Evolutionary conservation across 2,797 vertebrate genomes (phyloP).

Genomic region (Myotis pilosus): DNA sequence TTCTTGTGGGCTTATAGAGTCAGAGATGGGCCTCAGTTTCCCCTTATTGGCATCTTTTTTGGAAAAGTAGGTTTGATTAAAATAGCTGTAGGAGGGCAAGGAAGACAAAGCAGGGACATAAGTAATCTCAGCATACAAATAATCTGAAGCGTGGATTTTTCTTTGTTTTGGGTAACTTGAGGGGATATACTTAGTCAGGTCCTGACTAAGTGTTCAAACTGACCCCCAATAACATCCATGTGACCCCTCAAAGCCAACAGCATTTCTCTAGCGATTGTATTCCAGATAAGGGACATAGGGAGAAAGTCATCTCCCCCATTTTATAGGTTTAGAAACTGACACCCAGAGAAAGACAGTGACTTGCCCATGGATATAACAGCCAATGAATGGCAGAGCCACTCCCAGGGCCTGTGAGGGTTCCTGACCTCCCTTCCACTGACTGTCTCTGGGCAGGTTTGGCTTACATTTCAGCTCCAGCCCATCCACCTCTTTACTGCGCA

Average conservation of each 20-base stretch:
- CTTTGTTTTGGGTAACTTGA: not conserved
- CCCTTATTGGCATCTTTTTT: not conserved
- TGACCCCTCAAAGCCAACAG: not conserved
- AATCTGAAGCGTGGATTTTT: not conserved
- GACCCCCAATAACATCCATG: not conserved
- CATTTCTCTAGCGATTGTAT: not conserved
- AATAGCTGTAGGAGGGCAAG: not conserved
- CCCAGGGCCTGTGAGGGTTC: rapidly evolving
- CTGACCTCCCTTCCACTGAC: not conserved
- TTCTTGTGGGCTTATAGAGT: not conserved
- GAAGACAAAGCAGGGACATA: not conserved
- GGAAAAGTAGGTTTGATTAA: not conserved
- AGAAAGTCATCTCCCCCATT: not conserved
- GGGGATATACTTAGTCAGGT: not conserved
- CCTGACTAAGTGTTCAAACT: not conserved
- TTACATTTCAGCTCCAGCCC: conserved; percentile 69
- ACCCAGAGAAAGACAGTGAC: not conserved
- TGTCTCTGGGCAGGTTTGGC: not conserved
- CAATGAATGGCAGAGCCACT: not conserved
- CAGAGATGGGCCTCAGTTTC: not conserved
- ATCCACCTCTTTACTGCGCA: conserved; percentile 70
- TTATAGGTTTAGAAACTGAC: not conserved
- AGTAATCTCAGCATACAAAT: not conserved
- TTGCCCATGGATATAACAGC: not conserved
- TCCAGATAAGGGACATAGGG: not conserved